Evolutionary conservation across 2,113 vertebrate species (phyloP), one percentile per base, ranked within the genome.

Genomic region (Hymenochirus boettgeri): DNA sequence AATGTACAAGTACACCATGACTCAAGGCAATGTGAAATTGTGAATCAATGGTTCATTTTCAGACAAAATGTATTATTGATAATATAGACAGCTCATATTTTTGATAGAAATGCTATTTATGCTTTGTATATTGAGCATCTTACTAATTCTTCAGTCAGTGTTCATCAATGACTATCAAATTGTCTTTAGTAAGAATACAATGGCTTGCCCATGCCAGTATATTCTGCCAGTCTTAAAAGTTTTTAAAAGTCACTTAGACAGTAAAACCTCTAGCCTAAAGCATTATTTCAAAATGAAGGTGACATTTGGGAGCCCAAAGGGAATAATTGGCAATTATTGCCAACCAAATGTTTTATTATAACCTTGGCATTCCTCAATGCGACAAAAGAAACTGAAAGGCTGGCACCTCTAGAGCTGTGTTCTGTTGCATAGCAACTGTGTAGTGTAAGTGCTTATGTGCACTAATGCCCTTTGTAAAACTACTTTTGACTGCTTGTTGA

Each of bases 401-500:
- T 55, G 18, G 26, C 15, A 19, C n/a, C 10, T 4, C 5, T 27
- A 33, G 10, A 10, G 2, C 31, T 21, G 18, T 22, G 19, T 57
- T 35, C 29, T 13, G n/a, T 35, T 35, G 31, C 54, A 22, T 57
- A 21, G 54, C 52, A 55, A 55, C 52, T 55, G 12, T 55, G 52
- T 29, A 55, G 9, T 9, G 25, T 18, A 31, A 10, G 26, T 31
- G 8, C 26, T 55, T 55, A 31, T 26, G 18, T 17, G 52, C 26
- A 22, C 31, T 33, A 2, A 57, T 22, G 54, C 54, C 54, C 29
- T 57, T 57, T 57, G 27, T 57, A 57, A 35, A 57, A 57, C 54
- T 35, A 57, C 9, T 35, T 35, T 57, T 57, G 54, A 55, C 52
- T 31, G 23, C 51, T 26, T 7, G 10, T 12, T 35, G 12, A 18